phyloP scores from a whole-genome alignment of 2,113 vertebrate species.

The Donacobius atricapilla region DNA sequence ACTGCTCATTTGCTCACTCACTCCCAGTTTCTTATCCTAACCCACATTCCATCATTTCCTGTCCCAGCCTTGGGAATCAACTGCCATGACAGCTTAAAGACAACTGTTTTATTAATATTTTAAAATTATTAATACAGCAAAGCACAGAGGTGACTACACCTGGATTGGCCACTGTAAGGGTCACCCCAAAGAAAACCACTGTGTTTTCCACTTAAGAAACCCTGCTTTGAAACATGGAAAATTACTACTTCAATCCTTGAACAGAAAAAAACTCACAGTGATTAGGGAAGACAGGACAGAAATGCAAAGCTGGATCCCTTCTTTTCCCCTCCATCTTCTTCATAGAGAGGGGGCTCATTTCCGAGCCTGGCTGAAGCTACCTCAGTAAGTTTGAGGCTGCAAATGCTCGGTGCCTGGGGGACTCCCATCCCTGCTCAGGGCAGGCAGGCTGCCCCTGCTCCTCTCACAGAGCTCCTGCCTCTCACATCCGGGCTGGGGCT shows the following conservation, averaged over 20 bases:
- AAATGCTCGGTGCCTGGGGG: not conserved
- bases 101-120: not conserved
- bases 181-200: not conserved
- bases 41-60: not conserved
- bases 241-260: not conserved
- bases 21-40: not conserved
- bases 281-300: not conserved
- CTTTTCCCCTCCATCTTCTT: not conserved
- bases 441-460: not conserved
- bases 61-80: not conserved
- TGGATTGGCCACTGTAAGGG: not conserved
- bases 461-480: not conserved
- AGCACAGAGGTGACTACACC: fast-evolving
- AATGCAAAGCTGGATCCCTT: not conserved
- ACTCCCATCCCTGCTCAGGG: not conserved
- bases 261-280: not conserved
- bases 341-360: not conserved
- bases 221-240: not conserved
- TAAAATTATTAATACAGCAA: not conserved
- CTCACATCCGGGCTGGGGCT: not conserved
- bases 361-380: not conserved
- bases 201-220: not conserved
- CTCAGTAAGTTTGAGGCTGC: not conserved
- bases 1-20: not conserved
- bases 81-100: not conserved